phyloP scores from a whole-genome alignment of 1,140 invertebrate genomes.

The Drosophila sp. region DNA sequence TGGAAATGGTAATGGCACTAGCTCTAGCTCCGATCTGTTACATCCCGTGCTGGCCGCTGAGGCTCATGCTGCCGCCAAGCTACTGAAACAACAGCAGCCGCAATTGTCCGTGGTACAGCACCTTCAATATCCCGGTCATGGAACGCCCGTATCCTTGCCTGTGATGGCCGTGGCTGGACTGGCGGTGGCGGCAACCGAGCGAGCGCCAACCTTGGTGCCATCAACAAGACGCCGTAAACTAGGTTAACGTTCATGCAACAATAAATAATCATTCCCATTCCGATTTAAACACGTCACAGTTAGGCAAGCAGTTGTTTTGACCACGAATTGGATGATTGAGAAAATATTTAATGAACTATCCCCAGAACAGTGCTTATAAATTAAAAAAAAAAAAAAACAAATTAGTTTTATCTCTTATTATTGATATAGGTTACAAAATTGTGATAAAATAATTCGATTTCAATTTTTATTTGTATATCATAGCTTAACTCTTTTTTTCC shows the following conservation, averaged over 20 bases:
- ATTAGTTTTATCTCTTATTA: too few species aligned
- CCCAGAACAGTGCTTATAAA: too few species aligned
- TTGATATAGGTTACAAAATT: too few species aligned
- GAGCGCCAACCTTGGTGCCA: conserved; percentile 15
- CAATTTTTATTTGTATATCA: too few species aligned
- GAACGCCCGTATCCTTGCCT: conserved; percentile 57
- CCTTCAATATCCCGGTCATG: conserved; percentile 60
- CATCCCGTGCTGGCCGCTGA: conserved; percentile 63
- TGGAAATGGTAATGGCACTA: conserved; percentile 1
- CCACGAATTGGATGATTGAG: too few species aligned
- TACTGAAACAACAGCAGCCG: conserved; percentile 71
- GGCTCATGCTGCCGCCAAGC: conserved; percentile 66
- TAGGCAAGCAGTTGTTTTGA: too few species aligned
- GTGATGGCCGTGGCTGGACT: conserved; percentile 57
- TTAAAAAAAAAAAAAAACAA: too few species aligned
- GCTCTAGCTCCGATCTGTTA: conserved; percentile 24
- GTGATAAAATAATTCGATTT: too few species aligned
- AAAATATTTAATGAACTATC: too few species aligned
- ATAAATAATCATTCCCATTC: conserved; percentile 45
- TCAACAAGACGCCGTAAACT: conserved; percentile 52
- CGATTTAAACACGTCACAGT: too few species aligned
- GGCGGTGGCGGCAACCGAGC: conserved; percentile 27
- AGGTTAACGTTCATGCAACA: conserved; percentile 38
- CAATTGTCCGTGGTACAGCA: conserved; percentile 74
- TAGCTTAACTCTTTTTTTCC: too few species aligned